A percentile compares a stretch with the other conserved stretches of the same genome.
Conservation (phyloP, 2,113 vertebrate species). For the Esox niger region DNA sequence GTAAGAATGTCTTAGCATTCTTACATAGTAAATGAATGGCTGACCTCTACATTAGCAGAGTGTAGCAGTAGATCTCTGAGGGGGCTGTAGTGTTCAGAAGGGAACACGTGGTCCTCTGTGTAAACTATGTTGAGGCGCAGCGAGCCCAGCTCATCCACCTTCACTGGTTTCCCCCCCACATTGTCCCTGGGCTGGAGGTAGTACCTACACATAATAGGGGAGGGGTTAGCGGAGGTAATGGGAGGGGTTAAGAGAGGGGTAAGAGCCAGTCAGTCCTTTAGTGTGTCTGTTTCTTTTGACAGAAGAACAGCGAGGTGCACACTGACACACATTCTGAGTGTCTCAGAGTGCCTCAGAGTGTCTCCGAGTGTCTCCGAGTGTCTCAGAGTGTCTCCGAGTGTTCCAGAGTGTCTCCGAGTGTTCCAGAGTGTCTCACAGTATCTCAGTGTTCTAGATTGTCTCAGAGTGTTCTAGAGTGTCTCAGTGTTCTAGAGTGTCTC, state of each 20-base stretch:
- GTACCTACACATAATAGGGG: constrained; percentile 90
- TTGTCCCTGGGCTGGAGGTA: constrained; percentile 95
- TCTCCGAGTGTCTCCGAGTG: no score
- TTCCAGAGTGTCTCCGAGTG: no score
- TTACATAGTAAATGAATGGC: no score
- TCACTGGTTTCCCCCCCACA: constrained; percentile 85
- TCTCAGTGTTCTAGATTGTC: not conserved
- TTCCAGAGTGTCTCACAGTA: not conserved
- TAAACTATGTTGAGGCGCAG: constrained; percentile 95
- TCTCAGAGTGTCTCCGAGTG: no score
- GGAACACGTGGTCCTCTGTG: constrained; percentile 97
- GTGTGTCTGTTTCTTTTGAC: no score
- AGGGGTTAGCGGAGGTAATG: not conserved
- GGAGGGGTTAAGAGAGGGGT: not conserved
- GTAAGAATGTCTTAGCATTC: no score
- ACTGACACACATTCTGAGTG: not conserved
- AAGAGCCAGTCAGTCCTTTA: no score
- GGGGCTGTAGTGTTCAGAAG: constrained; percentile 86
- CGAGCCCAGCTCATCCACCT: constrained; percentile 93
- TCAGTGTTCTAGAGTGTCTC: not conserved
- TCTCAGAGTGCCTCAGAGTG: no score
- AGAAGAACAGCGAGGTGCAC: not conserved
- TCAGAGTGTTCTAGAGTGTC: not conserved
- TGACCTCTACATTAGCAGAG: constrained; percentile 87
- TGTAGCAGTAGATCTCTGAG: constrained; percentile 88